Percentiles rank a stretch among this genome's conserved stretches.
Evolutionary conservation across 2,888 invertebrate genomes (phyloP).

Genomic region (Brachypterus glaber): DNA sequence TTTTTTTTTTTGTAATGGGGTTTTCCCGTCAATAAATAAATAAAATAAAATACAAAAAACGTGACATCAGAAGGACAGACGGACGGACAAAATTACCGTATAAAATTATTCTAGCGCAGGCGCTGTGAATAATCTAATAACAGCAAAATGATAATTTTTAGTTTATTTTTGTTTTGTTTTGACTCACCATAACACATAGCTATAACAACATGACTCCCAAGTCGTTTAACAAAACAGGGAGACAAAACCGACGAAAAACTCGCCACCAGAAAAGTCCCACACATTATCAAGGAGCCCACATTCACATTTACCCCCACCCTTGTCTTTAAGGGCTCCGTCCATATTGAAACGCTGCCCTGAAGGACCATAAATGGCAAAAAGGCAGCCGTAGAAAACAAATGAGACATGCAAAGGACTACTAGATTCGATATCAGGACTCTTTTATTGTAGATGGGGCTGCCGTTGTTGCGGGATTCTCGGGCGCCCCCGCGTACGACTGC

Average conservation of each 20-base stretch:
- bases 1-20: no score
- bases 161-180: no score
- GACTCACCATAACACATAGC: conserved; percentile 24
- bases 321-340: conserved; percentile 35
- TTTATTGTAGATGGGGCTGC: conserved; percentile 42
- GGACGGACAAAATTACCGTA: no score
- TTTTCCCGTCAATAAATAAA: no score
- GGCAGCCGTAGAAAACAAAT: conserved; percentile 55
- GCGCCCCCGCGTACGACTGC: conserved; percentile 43
- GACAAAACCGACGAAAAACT: conserved; percentile 47
- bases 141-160: no score
- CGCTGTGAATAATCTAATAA: no score
- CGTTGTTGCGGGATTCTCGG: neutral
- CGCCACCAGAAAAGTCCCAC: conserved; percentile 52
- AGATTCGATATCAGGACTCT: conserved; percentile 45
- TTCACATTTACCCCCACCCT: conserved; percentile 18
- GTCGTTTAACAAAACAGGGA: conserved; percentile 29
- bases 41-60: no score
- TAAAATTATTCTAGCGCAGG: no score
- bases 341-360: conserved; percentile 45
- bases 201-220: conserved; percentile 20
- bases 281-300: conserved; percentile 53
- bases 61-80: no score
- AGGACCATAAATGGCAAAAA: conserved; percentile 52
- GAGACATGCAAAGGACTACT: conserved; percentile 48